Evolutionary conservation across 92 coral and sea anemone species (phyloP).

Genomic region (Meandrina meandrites): DNA sequence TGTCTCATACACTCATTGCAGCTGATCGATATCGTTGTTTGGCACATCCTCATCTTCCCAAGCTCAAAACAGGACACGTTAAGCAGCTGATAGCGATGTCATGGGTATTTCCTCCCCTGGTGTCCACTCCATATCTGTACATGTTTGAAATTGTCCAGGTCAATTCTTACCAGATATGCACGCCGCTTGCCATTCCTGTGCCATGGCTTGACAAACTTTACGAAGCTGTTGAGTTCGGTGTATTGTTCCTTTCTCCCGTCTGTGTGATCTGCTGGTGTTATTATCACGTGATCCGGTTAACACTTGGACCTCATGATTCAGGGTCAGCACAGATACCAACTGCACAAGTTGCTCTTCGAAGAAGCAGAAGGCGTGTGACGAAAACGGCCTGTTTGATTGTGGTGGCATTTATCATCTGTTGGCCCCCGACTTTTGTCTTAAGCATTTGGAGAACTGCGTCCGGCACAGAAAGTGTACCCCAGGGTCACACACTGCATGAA

Average conservation of each 20-base stretch:
- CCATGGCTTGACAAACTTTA: slow-evolving; percentile 60
- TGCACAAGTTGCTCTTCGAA: slow-evolving; percentile 14
- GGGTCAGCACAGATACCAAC: slow-evolving; percentile 44
- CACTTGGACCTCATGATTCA: slow-evolving; percentile 5
- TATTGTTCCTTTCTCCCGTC: slow-evolving; percentile 50
- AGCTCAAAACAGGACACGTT: slow-evolving; percentile 47
- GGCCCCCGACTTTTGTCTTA: slow-evolving; percentile 71
- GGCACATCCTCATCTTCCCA: slow-evolving; percentile 60
- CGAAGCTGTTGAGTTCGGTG: slow-evolving; percentile 57
- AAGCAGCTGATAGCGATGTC: slow-evolving; percentile 59
- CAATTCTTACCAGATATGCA: slow-evolving; percentile 25
- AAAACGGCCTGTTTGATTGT: slow-evolving; percentile 60
- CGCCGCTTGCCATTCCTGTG: slow-evolving; percentile 50
- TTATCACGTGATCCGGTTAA: slow-evolving; percentile 38
- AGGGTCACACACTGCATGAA: slow-evolving; percentile 52
- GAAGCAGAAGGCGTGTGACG: slow-evolving; percentile 46
- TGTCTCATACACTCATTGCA: slow-evolving; percentile 69
- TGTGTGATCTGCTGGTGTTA: slow-evolving; percentile 74
- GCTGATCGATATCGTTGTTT: slow-evolving; percentile 70
- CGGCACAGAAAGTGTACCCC: slow-evolving; percentile 55
- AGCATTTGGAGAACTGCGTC: slow-evolving; percentile 47
- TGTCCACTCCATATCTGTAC: slow-evolving; percentile 53
- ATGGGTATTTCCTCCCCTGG: slow-evolving; percentile 58
- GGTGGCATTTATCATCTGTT: slow-evolving; percentile 60
- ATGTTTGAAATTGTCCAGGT: slow-evolving; percentile 31